A percentile compares a stretch with the other conserved stretches of the same genome.
Evolutionary conservation across 2,888 invertebrate species (phyloP).

Genomic region (Idaea biselata): DNA sequence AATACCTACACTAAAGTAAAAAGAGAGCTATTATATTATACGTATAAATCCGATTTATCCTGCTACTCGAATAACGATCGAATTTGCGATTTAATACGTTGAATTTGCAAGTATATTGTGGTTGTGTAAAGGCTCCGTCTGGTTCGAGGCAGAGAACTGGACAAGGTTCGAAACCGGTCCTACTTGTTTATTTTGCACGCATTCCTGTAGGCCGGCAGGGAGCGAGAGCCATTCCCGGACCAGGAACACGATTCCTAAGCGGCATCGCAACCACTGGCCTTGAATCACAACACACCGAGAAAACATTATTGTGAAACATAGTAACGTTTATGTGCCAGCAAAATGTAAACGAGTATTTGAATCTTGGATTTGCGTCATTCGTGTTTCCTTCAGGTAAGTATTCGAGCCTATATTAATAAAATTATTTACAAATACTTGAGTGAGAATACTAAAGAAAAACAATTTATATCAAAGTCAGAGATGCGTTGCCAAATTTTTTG

Average conservation of each 20-base stretch:
- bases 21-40: not conserved
- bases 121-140: slow-evolving; percentile 56
- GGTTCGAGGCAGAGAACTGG: slow-evolving; percentile 59
- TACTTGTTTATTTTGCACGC: slow-evolving; percentile 79
- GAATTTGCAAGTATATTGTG: slow-evolving; percentile 42
- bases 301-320: slow-evolving; percentile 44
- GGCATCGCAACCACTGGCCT: slow-evolving; percentile 56
- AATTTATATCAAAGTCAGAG: not conserved
- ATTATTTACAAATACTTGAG: not conserved
- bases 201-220: slow-evolving; percentile 69
- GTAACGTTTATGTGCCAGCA: slow-evolving; percentile 36
- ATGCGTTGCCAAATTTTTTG: not conserved
- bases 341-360: slow-evolving; percentile 37
- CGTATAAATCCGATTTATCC: slow-evolving; percentile 32
- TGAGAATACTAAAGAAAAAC: not conserved
- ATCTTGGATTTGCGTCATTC: slow-evolving; percentile 43
- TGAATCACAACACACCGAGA: slow-evolving; percentile 52
- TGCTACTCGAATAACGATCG: slow-evolving; percentile 32
- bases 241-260: slow-evolving; percentile 64
- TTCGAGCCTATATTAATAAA: slow-evolving; percentile 8
- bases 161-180: slow-evolving; percentile 69
- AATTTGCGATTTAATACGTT: slow-evolving; percentile 31
- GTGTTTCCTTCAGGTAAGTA: slow-evolving; percentile 25
- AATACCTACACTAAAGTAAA: not conserved
- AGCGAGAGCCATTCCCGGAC: slow-evolving; percentile 66